A percentile compares a stretch with the other conserved stretches of the same genome.
These are phyloP conservation scores for Moxostoma hubbsi DNA, from an alignment of 2,797 vertebrate genomes.

Conservation along the genomic window DNA sequence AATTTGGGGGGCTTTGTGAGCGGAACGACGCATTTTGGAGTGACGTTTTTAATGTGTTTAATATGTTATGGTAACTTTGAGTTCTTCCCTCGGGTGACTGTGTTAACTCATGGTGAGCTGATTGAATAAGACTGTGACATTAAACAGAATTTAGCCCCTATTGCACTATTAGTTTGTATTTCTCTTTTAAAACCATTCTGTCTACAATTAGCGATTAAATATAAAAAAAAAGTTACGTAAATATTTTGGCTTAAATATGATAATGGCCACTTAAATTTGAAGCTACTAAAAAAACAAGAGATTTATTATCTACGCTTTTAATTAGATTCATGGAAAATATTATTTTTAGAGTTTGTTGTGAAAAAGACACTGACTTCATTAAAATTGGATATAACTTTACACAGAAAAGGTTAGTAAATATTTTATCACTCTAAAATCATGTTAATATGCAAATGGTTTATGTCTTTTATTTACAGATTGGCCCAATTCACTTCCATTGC, in stretches of 20 bases:
- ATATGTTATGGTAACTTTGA: conserved; percentile 71
- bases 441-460: no score
- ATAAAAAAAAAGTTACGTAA: background rate
- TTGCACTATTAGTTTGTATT: conserved; percentile 52
- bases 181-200: conserved; percentile 23
- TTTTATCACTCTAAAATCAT: no score
- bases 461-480: no score
- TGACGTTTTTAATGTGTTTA: conserved; percentile 62
- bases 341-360: background rate
- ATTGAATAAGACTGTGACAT: conserved; percentile 58
- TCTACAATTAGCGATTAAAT: conserved; percentile 31
- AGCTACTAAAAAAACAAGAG: background rate
- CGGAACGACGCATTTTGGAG: conserved; percentile 63
- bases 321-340: background rate
- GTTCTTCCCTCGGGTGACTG: conserved; percentile 65
- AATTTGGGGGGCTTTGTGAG: conserved; percentile 65
- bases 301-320: background rate
- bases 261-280: background rate
- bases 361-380: background rate
- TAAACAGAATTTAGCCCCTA: conserved; percentile 39
- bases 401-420: no score
- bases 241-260: conserved; percentile 5
- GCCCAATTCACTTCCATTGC: no score
- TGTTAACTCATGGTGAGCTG: conserved; percentile 57
- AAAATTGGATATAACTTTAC: no score